A percentile compares a stretch with the other conserved stretches of the same genome.
Conservation (phyloP, 2,888 invertebrate genomes). For the Hirtodrosophila confusa region DNA sequence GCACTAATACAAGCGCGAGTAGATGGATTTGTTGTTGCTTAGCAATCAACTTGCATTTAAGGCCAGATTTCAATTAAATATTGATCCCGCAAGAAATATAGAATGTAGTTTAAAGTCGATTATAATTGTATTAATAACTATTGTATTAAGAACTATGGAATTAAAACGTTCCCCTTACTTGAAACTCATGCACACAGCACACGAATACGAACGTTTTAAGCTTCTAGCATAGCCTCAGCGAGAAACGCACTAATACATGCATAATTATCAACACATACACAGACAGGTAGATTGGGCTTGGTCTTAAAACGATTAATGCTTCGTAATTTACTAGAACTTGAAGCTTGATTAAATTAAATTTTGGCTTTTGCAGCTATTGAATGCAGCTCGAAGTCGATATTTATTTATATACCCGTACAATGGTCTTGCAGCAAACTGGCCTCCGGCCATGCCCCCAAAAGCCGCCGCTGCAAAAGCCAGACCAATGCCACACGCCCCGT, state of each 20-base stretch:
- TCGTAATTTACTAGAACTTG: background rate
- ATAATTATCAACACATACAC: background rate
- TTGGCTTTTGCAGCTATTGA: constrained; percentile 12
- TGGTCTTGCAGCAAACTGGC: constrained; percentile 5
- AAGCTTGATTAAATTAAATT: constrained; percentile 13
- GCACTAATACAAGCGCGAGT: too few relatives aligned
- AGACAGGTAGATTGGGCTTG: background rate
- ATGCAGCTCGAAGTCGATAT: constrained; percentile 19
- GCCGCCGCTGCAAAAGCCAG: background rate
- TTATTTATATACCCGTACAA: constrained; percentile 5
- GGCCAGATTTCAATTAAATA: too few relatives aligned
- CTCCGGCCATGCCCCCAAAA: constrained; percentile 11
- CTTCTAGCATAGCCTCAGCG: background rate
- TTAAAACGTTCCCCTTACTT: background rate
- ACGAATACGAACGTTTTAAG: background rate
- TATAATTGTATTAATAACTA: too few relatives aligned
- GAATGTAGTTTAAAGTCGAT: too few relatives aligned
- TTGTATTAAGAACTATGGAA: too few relatives aligned
- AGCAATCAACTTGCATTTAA: too few relatives aligned
- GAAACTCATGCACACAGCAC: background rate
- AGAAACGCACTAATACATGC: background rate
- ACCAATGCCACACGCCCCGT: constrained; percentile 37
- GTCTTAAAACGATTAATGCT: background rate
- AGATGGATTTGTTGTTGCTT: too few relatives aligned
- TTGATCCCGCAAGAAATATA: too few relatives aligned